Percentiles rank a stretch among this genome's conserved stretches.
These are phyloP conservation scores for Gambusia affinis DNA, from an alignment of 2,113 vertebrate species.

Conservation along the genomic window DNA sequence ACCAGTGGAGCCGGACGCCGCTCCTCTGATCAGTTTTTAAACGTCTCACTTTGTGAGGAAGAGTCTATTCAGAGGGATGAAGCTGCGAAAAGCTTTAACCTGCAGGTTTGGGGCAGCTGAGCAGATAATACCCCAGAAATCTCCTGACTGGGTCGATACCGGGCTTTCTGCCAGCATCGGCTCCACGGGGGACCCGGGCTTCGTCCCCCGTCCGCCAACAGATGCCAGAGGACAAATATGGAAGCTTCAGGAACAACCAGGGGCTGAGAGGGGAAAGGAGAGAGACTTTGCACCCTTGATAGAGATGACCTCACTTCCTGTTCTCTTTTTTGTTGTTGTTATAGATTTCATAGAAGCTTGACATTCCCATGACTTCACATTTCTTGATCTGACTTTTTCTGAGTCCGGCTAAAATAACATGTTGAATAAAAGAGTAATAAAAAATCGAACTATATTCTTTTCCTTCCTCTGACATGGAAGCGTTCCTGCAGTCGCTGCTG, in stretches of 20 bases:
- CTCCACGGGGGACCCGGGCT: constrained; percentile 43
- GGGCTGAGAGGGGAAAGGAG: neutral
- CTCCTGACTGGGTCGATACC: constrained; percentile 62
- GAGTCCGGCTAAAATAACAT: no score
- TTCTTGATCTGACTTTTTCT: no score
- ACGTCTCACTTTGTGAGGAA: neutral
- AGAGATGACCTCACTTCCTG: no score
- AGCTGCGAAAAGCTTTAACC: constrained; percentile 64
- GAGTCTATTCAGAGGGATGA: constrained; percentile 14
- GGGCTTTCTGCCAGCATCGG: constrained; percentile 48
- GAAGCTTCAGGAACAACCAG: neutral
- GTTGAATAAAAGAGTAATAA: no score
- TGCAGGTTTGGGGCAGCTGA: constrained; percentile 54
- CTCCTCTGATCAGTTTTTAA: constrained; percentile 51
- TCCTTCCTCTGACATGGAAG: no score
- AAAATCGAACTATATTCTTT: no score
- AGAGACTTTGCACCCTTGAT: no score
- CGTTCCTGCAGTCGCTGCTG: no score
- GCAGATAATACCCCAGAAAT: constrained; percentile 65
- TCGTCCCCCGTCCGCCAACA: constrained; percentile 58
- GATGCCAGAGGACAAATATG: constrained; percentile 42
- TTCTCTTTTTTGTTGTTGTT: neutral
- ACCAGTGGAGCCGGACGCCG: constrained; percentile 40
- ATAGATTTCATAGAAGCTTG: no score
- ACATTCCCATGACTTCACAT: no score